phyloP scores from a whole-genome alignment of 2,113 vertebrate genomes.

The Tauraco erythrolophus region DNA sequence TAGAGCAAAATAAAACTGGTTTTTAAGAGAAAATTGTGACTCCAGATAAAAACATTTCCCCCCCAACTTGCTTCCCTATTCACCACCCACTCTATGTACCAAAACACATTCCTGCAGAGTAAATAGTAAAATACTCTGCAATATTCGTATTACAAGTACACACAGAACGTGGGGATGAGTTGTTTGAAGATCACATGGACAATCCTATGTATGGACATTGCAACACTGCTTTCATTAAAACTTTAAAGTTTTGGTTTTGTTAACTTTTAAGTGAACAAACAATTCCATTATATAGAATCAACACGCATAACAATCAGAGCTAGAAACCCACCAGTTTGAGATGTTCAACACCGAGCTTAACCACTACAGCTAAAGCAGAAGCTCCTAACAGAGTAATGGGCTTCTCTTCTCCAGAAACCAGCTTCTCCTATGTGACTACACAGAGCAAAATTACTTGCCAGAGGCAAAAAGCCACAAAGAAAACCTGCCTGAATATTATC shows the following conservation, averaged over 20 bases:
- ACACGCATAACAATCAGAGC: background rate
- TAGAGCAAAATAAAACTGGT: background rate
- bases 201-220: background rate
- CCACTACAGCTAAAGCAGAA: background rate
- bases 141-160: background rate
- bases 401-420: background rate
- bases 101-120: background rate
- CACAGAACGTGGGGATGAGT: background rate
- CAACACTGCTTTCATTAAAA: background rate
- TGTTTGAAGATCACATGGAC: background rate
- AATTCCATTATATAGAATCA: background rate
- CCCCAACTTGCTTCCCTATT: background rate
- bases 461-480: background rate
- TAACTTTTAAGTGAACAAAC: background rate
- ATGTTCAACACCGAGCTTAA: background rate
- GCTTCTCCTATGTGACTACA: background rate
- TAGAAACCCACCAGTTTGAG: background rate
- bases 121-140: background rate
- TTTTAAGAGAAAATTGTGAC: background rate
- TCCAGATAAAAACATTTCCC: background rate
- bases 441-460: background rate
- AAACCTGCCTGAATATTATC: background rate
- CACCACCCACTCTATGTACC: background rate
- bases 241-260: background rate
- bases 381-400: background rate